Conservation (phyloP, 2,888 invertebrate species). For the Andrena bicolor region DNA sequence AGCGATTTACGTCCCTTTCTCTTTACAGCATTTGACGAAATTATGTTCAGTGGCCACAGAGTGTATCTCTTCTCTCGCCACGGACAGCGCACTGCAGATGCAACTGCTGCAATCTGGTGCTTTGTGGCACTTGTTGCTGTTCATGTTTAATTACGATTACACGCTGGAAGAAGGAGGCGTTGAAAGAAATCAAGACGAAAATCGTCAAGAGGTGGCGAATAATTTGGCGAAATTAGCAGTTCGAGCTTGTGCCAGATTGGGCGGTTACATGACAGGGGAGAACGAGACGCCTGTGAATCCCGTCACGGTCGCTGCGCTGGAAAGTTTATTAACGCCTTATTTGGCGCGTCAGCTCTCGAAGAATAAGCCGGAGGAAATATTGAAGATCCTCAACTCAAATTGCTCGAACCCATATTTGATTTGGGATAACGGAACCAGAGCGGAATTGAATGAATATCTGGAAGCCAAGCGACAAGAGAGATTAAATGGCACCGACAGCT, state of each 20-base stretch:
- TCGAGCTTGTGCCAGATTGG: slow-evolving; percentile 93
- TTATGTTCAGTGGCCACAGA: slow-evolving; percentile 95
- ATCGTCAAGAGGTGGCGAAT: slow-evolving; percentile 97
- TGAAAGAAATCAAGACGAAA: slow-evolving; percentile 92
- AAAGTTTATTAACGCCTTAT: slow-evolving; percentile 94
- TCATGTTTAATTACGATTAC: slow-evolving; percentile 97
- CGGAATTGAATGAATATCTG: slow-evolving; percentile 95
- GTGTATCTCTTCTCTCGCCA: slow-evolving; percentile 94
- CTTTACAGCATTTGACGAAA: slow-evolving; percentile 91
- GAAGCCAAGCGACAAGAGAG: slow-evolving; percentile 86
- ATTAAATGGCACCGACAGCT: slow-evolving; percentile 87
- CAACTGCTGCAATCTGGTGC: slow-evolving; percentile 94
- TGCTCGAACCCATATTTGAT: slow-evolving; percentile 98
- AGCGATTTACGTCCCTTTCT: background rate
- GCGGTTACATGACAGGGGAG: slow-evolving; percentile 88
- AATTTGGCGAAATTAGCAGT: slow-evolving; percentile 95
- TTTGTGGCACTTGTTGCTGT: slow-evolving; percentile 95
- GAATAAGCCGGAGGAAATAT: slow-evolving; percentile 91
- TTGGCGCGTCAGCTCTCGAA: slow-evolving; percentile 91
- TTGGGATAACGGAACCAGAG: slow-evolving; percentile 99
- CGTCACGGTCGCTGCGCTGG: slow-evolving; percentile 87
- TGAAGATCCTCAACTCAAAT: slow-evolving; percentile 98
- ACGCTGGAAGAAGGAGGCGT: slow-evolving; percentile 99
- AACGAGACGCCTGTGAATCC: slow-evolving; percentile 83
- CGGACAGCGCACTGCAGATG: slow-evolving; percentile 94